These are phyloP conservation scores for Mobula hypostoma DNA, from an alignment of 2,113 vertebrate species.

Conservation along the genomic window DNA sequence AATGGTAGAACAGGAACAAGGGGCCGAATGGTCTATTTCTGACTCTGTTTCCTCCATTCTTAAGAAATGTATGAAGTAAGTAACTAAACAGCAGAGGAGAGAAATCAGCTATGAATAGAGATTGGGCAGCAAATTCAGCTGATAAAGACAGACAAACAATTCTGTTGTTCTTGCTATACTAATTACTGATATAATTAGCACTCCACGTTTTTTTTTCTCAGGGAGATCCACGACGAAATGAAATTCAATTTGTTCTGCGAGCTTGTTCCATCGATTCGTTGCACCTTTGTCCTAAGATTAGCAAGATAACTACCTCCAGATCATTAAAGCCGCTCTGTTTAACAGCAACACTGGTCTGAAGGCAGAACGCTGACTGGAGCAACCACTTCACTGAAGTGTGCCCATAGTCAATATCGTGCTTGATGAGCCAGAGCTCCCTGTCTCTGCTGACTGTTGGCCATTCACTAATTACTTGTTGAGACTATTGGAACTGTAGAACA, in stretches of 20 bases:
- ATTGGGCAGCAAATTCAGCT: background rate
- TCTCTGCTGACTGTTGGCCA: background rate
- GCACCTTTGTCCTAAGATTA: background rate
- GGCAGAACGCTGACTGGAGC: background rate
- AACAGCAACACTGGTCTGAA: too few species aligned
- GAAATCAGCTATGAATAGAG: background rate
- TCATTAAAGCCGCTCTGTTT: background rate
- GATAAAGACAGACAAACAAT: background rate
- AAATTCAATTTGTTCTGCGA: background rate
- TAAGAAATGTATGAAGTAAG: background rate
- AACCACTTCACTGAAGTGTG: background rate
- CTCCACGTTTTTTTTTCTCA: background rate
- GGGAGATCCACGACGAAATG: background rate
- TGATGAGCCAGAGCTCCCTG: background rate
- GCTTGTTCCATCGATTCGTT: constrained; percentile 19
- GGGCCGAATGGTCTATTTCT: too few species aligned
- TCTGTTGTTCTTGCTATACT: background rate
- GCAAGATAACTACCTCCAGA: background rate
- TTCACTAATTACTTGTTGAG: background rate
- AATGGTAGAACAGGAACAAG: too few species aligned
- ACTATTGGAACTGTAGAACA: background rate
- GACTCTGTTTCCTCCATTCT: too few species aligned
- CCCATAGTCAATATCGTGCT: background rate
- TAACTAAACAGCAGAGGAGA: too few species aligned
- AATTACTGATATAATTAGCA: constrained; percentile 5